A percentile compares a stretch with the other conserved stretches of the same genome.
Conservation (phyloP, 2,113 vertebrate genomes). For the Chlorodrepanis virens region DNA sequence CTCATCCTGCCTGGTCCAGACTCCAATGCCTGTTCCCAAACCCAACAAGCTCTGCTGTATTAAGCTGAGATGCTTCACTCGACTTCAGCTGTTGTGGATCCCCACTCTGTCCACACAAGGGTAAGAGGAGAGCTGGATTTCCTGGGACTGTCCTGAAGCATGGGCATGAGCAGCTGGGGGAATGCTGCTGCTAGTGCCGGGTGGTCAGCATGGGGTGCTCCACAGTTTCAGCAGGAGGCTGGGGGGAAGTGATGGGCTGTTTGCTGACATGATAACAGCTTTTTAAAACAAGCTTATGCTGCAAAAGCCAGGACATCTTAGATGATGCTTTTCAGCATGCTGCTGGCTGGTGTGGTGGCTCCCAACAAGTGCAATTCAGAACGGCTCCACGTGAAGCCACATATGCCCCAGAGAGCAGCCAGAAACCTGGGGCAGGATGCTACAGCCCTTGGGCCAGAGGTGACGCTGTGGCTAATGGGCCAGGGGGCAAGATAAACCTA, state of each 20-base stretch:
- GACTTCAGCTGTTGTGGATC: neutral
- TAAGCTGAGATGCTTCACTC: neutral
- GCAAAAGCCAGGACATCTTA: neutral
- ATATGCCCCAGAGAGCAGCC: neutral
- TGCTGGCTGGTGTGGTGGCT: neutral
- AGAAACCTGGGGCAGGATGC: neutral
- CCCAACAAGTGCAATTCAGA: neutral
- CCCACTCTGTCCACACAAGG: neutral
- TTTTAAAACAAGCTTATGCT: neutral
- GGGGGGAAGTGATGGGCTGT: fast-evolving
- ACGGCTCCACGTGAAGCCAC: neutral
- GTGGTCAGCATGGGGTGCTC: neutral
- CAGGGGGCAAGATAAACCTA: neutral
- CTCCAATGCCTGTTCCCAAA: neutral
- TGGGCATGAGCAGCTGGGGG: neutral
- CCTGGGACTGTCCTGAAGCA: neutral
- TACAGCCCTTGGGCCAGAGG: fast-evolving
- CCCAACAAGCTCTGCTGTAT: fast-evolving
- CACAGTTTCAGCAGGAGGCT: neutral
- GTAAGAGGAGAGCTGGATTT: neutral
- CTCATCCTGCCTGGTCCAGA: neutral
- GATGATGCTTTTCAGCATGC: neutral
- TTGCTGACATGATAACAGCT: neutral
- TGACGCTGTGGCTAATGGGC: neutral
- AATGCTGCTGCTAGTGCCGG: fast-evolving